Conservation (phyloP, 2,113 vertebrate genomes). For the Saguinus imperator region DNA sequence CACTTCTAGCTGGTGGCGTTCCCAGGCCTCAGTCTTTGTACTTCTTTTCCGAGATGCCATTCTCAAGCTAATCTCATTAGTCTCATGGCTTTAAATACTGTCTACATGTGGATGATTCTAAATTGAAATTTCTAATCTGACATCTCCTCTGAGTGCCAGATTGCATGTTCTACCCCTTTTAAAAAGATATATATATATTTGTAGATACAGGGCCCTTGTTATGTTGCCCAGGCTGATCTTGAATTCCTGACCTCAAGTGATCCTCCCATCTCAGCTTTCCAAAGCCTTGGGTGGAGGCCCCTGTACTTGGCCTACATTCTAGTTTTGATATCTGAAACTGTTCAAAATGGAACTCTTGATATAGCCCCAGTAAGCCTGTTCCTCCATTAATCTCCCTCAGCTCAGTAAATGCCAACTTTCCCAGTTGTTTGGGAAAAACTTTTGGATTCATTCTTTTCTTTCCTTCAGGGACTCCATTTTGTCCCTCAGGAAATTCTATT, state of each 20-base stretch:
- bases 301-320: neutral
- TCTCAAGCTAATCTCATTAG: neutral
- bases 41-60: neutral
- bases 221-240: neutral
- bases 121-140: neutral
- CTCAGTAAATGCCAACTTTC: neutral
- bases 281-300: neutral
- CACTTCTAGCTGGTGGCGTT: accelerated
- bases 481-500: neutral
- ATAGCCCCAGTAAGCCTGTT: neutral
- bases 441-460: neutral
- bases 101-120: accelerated
- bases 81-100: neutral
- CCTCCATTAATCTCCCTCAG: neutral
- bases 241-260: neutral
- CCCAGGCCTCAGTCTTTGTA: neutral
- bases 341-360: neutral
- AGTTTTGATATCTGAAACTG: neutral
- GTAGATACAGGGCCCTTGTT: neutral
- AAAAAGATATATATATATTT: too few species aligned
- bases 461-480: neutral
- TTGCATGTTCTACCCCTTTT: neutral
- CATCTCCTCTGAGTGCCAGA: neutral
- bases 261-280: neutral
- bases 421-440: neutral